Percentiles rank a stretch among this genome's conserved stretches.
These are phyloP conservation scores for Charina bottae DNA, from an alignment of 2,113 vertebrate species.

Conservation along the genomic window DNA sequence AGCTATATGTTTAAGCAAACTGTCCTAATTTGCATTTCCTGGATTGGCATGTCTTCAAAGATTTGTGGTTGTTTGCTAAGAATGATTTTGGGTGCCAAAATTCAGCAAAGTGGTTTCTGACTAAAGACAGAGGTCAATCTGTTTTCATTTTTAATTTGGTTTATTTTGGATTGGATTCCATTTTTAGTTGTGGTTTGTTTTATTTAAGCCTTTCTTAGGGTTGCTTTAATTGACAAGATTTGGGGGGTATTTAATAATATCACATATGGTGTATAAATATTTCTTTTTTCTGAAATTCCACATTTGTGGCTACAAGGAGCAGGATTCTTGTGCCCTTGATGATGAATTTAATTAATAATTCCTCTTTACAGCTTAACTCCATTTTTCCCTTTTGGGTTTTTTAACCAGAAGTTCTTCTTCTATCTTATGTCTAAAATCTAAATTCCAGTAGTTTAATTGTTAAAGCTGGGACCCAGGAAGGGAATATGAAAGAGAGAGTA, in stretches of 20 bases:
- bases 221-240: background rate
- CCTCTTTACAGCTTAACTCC: background rate
- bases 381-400: too few species aligned
- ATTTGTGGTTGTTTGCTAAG: too few species aligned
- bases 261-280: background rate
- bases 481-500: background rate
- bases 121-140: too few species aligned
- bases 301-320: background rate
- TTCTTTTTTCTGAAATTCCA: background rate
- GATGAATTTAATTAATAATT: background rate
- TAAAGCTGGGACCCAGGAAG: background rate
- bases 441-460: conserved; percentile 14
- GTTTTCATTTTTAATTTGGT: too few species aligned
- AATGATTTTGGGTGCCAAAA: too few species aligned
- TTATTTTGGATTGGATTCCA: too few species aligned
- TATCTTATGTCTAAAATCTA: background rate
- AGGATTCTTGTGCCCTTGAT: background rate
- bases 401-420: background rate
- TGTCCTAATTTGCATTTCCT: too few species aligned
- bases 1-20: too few species aligned
- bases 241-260: background rate
- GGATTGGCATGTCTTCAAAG: too few species aligned
- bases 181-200: too few species aligned
- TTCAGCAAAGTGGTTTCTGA: too few species aligned
- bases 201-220: too few species aligned